A percentile compares a stretch with the other conserved stretches of the same genome.
phyloP scores from a whole-genome alignment of 2,888 invertebrate species.

The Ophion costatus region DNA sequence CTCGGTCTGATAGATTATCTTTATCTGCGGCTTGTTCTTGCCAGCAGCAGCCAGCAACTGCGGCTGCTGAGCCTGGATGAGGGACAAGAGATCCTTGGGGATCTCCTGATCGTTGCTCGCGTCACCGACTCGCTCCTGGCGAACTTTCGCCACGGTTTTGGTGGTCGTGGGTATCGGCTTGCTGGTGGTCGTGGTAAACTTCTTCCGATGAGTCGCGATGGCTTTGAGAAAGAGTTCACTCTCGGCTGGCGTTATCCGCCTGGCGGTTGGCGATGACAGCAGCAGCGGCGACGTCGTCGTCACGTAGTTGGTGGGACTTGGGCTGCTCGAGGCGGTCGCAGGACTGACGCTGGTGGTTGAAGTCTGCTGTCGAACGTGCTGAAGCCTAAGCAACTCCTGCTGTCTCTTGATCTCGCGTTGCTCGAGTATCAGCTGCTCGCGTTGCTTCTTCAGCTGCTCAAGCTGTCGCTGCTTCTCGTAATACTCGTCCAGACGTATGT shows the following conservation, averaged over 20 bases:
- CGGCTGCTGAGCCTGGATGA: conserved; percentile 74
- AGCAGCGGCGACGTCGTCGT: conserved; percentile 74
- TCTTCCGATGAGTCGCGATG: conserved; percentile 81
- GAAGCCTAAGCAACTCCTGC: conserved; percentile 90
- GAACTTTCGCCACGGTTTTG: conserved; percentile 50
- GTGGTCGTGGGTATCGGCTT: conserved; percentile 57
- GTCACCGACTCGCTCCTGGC: conserved; percentile 70
- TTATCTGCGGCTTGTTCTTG: conserved; percentile 82
- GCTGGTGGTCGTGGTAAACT: conserved; percentile 74
- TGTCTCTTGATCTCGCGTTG: conserved; percentile 92
- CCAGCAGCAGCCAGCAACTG: conserved; percentile 69
- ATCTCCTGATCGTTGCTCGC: conserved; percentile 62
- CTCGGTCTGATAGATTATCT: conserved; percentile 84
- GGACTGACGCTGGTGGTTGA: conserved; percentile 74
- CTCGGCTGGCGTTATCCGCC: conserved; percentile 80
- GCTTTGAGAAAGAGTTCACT: conserved; percentile 80
- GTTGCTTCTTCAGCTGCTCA: conserved; percentile 88
- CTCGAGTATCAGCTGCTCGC: conserved; percentile 91
- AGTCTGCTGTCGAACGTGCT: conserved; percentile 88
- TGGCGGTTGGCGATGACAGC: conserved; percentile 77
- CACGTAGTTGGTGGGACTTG: conserved; percentile 80
- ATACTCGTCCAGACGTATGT: conserved; percentile 85
- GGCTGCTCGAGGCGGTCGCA: conserved; percentile 49
- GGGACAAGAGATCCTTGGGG: conserved; percentile 74
- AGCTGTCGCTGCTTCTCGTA: conserved; percentile 87